phyloP scores from a whole-genome alignment of 2,888 invertebrate species.

The Xylota sylvarum region DNA sequence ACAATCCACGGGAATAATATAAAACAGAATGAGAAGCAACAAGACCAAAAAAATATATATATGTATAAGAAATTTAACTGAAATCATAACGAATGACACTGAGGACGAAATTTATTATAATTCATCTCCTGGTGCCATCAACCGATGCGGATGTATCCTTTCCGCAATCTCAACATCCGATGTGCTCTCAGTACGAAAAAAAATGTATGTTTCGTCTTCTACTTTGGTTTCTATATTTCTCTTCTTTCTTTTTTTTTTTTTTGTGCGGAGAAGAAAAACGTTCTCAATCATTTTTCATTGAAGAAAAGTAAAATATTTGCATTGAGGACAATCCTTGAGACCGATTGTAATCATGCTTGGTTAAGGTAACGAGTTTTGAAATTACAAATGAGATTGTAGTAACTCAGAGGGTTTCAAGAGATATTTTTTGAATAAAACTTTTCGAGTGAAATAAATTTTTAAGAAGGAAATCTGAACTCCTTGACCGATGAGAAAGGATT shows the following conservation, averaged over 20 bases:
- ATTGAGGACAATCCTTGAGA: constrained; percentile 75
- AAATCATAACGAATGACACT: constrained; percentile 76
- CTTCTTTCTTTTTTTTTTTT: background rate
- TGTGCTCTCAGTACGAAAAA: constrained; percentile 41
- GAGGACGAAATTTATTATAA: constrained; percentile 75
- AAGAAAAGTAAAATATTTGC: constrained; percentile 74
- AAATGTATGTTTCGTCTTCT: constrained; percentile 43
- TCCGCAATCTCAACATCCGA: constrained; percentile 76
- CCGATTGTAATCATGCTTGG: constrained; percentile 75
- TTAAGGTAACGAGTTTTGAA: constrained; percentile 76
- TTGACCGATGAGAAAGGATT: background rate
- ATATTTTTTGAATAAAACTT: constrained; percentile 15
- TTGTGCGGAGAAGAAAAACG: constrained; percentile 40
- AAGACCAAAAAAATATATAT: constrained; percentile 16
- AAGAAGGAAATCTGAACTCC: constrained; percentile 3
- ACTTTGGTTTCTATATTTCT: constrained; percentile 45
- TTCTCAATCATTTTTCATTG: constrained; percentile 73
- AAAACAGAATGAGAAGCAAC: constrained; percentile 57
- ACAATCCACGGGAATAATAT: constrained; percentile 69
- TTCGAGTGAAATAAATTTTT: constrained; percentile 11
- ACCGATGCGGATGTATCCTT: constrained; percentile 74
- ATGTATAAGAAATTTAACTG: constrained; percentile 63
- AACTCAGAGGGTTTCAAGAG: constrained; percentile 22
- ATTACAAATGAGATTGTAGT: constrained; percentile 71
- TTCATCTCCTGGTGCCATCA: constrained; percentile 76